Evolutionary conservation across 1,140 invertebrate genomes (phyloP), one percentile per base, ranked within the genome.

Genomic region (Zaprionus africanus): DNA sequence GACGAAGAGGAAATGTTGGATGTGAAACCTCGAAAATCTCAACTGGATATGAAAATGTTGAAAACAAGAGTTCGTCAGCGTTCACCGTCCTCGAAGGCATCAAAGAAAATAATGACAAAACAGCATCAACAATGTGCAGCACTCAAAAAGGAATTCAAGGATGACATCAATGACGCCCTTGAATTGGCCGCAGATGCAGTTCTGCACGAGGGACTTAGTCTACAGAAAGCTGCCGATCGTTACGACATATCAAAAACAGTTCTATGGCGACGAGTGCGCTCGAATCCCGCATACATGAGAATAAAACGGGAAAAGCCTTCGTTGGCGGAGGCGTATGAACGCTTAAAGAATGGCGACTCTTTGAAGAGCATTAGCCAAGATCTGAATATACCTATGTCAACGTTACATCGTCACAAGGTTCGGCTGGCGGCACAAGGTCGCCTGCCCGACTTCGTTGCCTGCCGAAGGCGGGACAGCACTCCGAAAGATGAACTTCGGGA

Each of bases 241-340:
- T 95, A 90, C 66, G 93, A 93, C 58, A 94, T 95, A 77, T 94
- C 94, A 13, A 95, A 95, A 90, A 95, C 94, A 12, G 94, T 95
- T 4, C 82, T 95, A 22, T 95, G 94, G 94, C 91, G 94, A 63
- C 88, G 94, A 61, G 94, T 95, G 57, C 94, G 94, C 71, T 94
- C 94, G 59, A 75, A 87, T 70, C 93, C 93, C 34, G 80, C 91
- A 0, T 94, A 94, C 67, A 86, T 92, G 78, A 93, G 93, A 53
- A 93, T 92, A 13, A 92, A 92, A 13, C 93, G 94, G 12, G 93
- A 93, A 28, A 90, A 92, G 31, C 94, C 93, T 3, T 93, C 92
- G 43, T 92, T 94, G 67, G 82, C 94, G 53, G 93, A 94, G 43
- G 94, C 94, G 5, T 92, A 94, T 11, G 93, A 93, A 77, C 94